Percentiles rank a stretch among this genome's conserved stretches.
phyloP scores from a whole-genome alignment of 2,797 vertebrate species.

The Presbytis comata region DNA sequence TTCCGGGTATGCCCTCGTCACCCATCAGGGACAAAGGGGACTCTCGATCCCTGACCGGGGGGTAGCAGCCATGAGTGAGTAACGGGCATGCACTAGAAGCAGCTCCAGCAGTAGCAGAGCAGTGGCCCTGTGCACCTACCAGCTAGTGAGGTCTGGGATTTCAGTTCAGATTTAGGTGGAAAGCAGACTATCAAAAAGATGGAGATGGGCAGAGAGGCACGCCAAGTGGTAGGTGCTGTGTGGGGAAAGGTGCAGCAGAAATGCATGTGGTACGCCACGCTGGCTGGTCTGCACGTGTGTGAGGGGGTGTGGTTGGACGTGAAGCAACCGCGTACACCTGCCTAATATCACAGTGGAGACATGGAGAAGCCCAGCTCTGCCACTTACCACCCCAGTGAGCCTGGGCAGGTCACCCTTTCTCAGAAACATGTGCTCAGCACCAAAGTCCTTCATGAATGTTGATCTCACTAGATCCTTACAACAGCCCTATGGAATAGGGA shows the following conservation, averaged over 20 bases:
- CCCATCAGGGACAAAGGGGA: constrained; percentile 51
- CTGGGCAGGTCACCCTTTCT: neutral
- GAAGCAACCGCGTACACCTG: fast-evolving
- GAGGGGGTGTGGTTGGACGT: fast-evolving
- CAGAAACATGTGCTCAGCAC: fast-evolving
- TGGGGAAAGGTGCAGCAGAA: neutral
- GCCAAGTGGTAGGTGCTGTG: fast-evolving
- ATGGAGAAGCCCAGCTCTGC: neutral
- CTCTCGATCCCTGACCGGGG: neutral
- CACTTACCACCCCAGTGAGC: neutral
- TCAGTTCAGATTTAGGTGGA: neutral
- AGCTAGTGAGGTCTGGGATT: neutral
- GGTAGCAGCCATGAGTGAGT: neutral
- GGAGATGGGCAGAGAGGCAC: fast-evolving
- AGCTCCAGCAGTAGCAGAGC: neutral
- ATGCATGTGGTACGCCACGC: too few relatives aligned
- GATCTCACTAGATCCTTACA: neutral
- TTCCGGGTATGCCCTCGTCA: constrained; percentile 48
- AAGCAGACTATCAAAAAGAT: neutral
- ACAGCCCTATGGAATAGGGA: neutral
- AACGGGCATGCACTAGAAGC: neutral
- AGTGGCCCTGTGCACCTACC: fast-evolving
- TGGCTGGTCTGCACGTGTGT: neutral
- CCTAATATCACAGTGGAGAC: neutral
- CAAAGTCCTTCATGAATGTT: fast-evolving